Evolutionary conservation across 2,797 vertebrate genomes (phyloP), one percentile per base, ranked within the genome.

Genomic region (Buceros bicornis): DNA sequence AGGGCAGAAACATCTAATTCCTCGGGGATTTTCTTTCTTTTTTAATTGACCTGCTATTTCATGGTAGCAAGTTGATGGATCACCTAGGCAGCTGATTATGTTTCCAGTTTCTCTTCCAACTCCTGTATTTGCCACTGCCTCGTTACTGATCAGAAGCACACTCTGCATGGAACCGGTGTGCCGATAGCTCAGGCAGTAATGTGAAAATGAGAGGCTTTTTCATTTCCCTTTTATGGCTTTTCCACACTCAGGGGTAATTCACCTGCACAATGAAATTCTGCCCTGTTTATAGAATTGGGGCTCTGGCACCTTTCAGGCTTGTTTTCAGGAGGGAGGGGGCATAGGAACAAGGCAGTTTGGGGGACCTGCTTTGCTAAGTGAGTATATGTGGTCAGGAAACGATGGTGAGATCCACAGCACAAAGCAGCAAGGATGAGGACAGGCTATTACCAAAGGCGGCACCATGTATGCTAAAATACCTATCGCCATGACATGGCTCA

Each of bases 41-140:
- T 90, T 93, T 95, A 97, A 96, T 94, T 94, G 96, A 96, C 89
- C 93, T 92, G 92, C 93, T 84, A 91, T 94, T 97, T 95, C 5
- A 5, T 57, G 81, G 93, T 83, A 95, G 76, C 90, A 95, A 76
- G 76, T 6, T 93, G 95, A 97, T 84, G 94, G 96, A 97, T 97
- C 92, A 86, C 90, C 90, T 92, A 90, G 94, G 89, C 95, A 92
- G 83, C 83, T 89, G 93, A 97, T 96, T 95, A 93, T 92, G 91
- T 97, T 96, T 97, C 97, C 97, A 96, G 73, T 81, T 93, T 92
- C 54, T 82, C 81, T 95, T 97, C 92, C 96, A 97, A 82, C 90
- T 89, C 70, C 93, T 86, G 89, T 90, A 84, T 82, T 95, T 90
- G 92, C 92, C 94, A 89, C 94, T 5, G 92, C 87, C 95, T 97